These are phyloP conservation scores for Smithornis capensis DNA, from an alignment of 2,113 vertebrate species.

Conservation along the genomic window DNA sequence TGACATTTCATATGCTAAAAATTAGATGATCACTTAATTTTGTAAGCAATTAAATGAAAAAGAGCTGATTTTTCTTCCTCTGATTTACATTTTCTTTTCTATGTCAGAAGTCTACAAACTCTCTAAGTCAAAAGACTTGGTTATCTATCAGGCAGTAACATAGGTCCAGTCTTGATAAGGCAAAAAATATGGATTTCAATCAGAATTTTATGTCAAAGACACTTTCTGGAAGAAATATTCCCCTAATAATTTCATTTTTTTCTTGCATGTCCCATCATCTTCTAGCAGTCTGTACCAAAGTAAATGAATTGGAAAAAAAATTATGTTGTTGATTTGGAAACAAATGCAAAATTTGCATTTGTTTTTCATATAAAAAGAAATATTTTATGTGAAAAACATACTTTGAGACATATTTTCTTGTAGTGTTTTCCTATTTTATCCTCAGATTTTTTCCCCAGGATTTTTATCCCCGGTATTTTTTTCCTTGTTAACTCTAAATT, in stretches of 20 bases:
- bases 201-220: neutral
- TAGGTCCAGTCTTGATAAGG: neutral
- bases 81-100: neutral
- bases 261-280: neutral
- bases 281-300: neutral
- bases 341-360: neutral
- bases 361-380: accelerated
- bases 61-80: neutral
- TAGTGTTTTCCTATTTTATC: neutral
- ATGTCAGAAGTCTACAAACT: accelerated
- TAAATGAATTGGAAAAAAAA: neutral
- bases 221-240: neutral
- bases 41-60: neutral
- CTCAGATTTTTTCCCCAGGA: accelerated
- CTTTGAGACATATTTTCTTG: neutral
- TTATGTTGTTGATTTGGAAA: neutral
- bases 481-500: neutral
- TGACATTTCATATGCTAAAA: neutral
- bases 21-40: neutral
- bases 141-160: neutral
- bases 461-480: neutral
- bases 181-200: neutral
- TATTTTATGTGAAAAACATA: neutral
- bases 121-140: neutral
- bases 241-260: neutral